Conservation (phyloP, 2,113 vertebrate species). For the Colossoma macropomum region DNA sequence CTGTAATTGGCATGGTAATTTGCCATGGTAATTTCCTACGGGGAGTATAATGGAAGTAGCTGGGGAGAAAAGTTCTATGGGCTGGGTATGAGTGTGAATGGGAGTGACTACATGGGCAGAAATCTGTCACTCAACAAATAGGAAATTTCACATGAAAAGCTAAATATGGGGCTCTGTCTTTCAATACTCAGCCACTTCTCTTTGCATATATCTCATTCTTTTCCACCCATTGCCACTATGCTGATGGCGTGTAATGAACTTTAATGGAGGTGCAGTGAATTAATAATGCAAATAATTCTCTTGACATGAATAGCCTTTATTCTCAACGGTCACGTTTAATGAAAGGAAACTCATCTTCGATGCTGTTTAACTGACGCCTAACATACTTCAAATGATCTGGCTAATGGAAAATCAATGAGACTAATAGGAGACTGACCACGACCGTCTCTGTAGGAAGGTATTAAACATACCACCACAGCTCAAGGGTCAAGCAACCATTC, state of each 20-base stretch:
- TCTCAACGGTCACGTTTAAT: not conserved
- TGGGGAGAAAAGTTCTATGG: not conserved
- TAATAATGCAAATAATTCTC: constrained; percentile 44
- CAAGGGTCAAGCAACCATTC: not conserved
- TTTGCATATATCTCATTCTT: not conserved
- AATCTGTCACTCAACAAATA: not conserved
- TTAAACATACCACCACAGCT: not conserved
- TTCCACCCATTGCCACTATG: not conserved
- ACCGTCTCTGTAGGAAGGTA: not conserved
- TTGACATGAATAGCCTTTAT: not conserved
- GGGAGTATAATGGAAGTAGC: not conserved
- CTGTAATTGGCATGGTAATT: constrained; percentile 60
- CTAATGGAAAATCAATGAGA: constrained; percentile 72
- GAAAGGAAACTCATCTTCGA: constrained; percentile 50
- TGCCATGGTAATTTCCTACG: constrained; percentile 45
- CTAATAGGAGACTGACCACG: constrained; percentile 50
- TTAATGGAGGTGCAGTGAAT: constrained; percentile 47
- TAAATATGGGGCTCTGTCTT: not conserved
- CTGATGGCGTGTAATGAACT: constrained; percentile 25
- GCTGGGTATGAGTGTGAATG: constrained; percentile 17
- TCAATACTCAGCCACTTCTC: not conserved
- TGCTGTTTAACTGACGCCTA: constrained; percentile 59
- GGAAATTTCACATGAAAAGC: not conserved
- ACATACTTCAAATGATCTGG: constrained; percentile 38
- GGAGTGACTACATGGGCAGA: not conserved